These are phyloP conservation scores for Danio choprae DNA, from an alignment of 2,797 vertebrate genomes.

Conservation along the genomic window DNA sequence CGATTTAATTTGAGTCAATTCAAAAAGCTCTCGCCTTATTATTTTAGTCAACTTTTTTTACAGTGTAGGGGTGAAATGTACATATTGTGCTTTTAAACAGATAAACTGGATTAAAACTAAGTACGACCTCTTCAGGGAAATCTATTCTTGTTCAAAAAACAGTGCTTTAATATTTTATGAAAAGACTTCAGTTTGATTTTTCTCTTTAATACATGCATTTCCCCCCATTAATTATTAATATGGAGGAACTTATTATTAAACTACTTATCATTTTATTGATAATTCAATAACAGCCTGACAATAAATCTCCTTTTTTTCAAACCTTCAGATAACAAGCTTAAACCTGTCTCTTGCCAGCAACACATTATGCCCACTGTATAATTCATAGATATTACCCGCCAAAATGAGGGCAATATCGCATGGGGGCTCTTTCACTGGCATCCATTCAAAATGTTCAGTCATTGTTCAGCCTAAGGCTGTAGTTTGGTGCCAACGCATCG, in stretches of 20 bases:
- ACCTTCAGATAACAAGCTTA: constrained; percentile 1
- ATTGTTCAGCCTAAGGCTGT: constrained; percentile 24
- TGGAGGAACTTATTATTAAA: neutral
- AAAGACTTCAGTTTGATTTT: no score
- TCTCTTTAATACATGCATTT: neutral
- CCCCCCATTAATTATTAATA: constrained; percentile 3
- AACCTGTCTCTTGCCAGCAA: neutral
- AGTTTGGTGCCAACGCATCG: constrained; percentile 19
- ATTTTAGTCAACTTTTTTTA: no score
- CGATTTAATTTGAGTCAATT: no score
- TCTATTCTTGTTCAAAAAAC: neutral
- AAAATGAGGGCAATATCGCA: constrained; percentile 37
- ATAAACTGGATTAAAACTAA: neutral
- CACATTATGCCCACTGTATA: constrained; percentile 26
- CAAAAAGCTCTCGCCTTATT: no score
- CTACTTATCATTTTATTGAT: constrained; percentile 1
- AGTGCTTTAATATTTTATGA: neutral
- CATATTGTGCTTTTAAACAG: no score
- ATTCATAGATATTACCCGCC: constrained; percentile 3
- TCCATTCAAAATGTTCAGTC: constrained; percentile 27
- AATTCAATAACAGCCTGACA: neutral
- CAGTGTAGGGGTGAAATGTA: no score
- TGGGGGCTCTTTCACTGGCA: constrained; percentile 5
- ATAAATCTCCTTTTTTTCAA: neutral
- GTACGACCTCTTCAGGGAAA: neutral